phyloP scores from a whole-genome alignment of 2,888 invertebrate genomes.

The Rhynchonema sp. region DNA sequence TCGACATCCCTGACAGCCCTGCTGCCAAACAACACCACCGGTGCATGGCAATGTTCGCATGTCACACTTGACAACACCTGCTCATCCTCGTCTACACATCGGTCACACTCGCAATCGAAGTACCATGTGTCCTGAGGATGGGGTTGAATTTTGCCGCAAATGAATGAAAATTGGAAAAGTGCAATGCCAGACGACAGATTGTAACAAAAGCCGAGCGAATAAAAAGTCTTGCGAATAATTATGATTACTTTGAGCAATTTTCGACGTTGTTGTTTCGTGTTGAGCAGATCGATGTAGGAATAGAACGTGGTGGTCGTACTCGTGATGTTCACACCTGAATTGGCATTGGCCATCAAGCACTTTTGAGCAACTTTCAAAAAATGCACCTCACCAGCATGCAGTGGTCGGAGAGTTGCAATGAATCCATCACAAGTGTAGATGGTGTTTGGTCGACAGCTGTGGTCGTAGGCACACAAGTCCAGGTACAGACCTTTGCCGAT shows the following conservation, averaged over 20 bases:
- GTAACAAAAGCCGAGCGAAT: background rate
- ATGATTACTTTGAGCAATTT: slow-evolving; percentile 13
- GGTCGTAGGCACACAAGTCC: slow-evolving; percentile 26
- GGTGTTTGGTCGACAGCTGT: slow-evolving; percentile 24
- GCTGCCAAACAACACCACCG: background rate
- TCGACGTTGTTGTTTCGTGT: slow-evolving; percentile 15
- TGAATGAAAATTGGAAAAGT: background rate
- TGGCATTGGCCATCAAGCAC: too few species aligned
- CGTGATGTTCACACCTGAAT: slow-evolving; percentile 12
- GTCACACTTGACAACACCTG: background rate
- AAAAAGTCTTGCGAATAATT: background rate
- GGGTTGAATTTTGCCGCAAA: too few species aligned
- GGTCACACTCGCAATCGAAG: slow-evolving; percentile 22
- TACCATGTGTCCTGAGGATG: slow-evolving; percentile 16
- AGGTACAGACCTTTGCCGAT: slow-evolving; percentile 27
- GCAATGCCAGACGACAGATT: background rate
- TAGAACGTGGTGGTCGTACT: slow-evolving; percentile 20
- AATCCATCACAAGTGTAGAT: slow-evolving; percentile 20
- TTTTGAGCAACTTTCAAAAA: too few species aligned
- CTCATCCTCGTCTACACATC: slow-evolving; percentile 11
- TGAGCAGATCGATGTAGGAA: slow-evolving; percentile 21
- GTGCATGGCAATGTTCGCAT: background rate
- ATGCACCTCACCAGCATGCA: slow-evolving; percentile 7
- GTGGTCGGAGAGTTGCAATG: slow-evolving; percentile 17
- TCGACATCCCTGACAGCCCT: background rate